Conservation (phyloP, 1,140 invertebrate species). For the Lordiphosa collinella region DNA sequence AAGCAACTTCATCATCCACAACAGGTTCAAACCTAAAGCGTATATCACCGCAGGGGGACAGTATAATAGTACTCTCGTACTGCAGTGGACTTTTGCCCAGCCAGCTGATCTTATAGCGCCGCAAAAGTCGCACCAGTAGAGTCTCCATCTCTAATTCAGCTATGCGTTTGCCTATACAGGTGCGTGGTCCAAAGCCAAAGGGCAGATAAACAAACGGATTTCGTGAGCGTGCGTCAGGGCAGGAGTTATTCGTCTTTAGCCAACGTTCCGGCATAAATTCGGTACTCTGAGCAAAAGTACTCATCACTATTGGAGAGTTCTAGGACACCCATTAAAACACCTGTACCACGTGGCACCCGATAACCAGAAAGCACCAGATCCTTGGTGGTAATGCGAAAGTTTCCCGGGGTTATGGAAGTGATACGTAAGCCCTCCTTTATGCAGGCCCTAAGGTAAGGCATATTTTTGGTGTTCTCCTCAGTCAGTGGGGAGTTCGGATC, state of each 20-base stretch:
- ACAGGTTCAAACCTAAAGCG: slow-evolving; percentile 56
- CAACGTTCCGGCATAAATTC: slow-evolving; percentile 89
- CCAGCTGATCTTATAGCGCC: slow-evolving; percentile 80
- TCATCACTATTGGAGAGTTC: slow-evolving; percentile 59
- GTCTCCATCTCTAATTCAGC: slow-evolving; percentile 86
- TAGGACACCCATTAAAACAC: slow-evolving; percentile 49
- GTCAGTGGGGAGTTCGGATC: slow-evolving; percentile 65
- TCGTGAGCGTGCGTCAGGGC: slow-evolving; percentile 66
- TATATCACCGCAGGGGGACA: slow-evolving; percentile 51
- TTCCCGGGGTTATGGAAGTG: slow-evolving; percentile 91
- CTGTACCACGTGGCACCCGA: slow-evolving; percentile 87
- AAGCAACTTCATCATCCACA: slow-evolving; percentile 3
- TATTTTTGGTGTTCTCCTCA: slow-evolving; percentile 64
- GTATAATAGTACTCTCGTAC: slow-evolving; percentile 64
- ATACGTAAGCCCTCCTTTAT: slow-evolving; percentile 86
- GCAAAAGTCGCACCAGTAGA: slow-evolving; percentile 82
- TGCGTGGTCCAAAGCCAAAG: slow-evolving; percentile 83
- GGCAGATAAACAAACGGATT: slow-evolving; percentile 76
- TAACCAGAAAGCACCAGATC: slow-evolving; percentile 90
- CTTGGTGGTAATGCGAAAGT: slow-evolving; percentile 87
- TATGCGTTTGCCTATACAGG: slow-evolving; percentile 83
- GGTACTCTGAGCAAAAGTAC: slow-evolving; percentile 85
- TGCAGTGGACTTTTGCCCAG: slow-evolving; percentile 35
- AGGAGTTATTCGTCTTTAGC: slow-evolving; percentile 79
- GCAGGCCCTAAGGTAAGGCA: slow-evolving; percentile 81